These are phyloP conservation scores for Lepidocyrtinus sp. DNA, from an alignment of 2,888 invertebrate species.

Conservation along the genomic window DNA sequence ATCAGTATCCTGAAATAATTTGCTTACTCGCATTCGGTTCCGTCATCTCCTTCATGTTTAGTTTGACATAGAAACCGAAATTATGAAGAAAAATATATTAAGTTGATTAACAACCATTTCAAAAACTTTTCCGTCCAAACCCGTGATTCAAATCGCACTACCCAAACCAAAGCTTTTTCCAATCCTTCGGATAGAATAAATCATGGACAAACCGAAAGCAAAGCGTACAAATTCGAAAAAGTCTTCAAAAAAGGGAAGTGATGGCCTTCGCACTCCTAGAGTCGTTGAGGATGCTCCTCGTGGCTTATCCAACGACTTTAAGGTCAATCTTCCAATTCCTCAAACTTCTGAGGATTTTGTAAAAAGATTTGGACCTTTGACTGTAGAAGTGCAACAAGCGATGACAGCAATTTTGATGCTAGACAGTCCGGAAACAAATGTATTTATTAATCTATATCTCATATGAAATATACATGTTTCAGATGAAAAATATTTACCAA, in stretches of 20 bases:
- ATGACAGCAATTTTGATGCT: slow-evolving; percentile 64
- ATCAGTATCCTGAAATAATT: too few species aligned
- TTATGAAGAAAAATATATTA: too few species aligned
- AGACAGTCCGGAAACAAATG: slow-evolving; percentile 63
- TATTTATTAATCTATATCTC: slow-evolving; percentile 20
- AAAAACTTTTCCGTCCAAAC: too few species aligned
- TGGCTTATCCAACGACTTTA: slow-evolving; percentile 42
- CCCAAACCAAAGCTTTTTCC: too few species aligned
- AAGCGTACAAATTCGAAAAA: background rate
- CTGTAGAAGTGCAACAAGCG: slow-evolving; percentile 63
- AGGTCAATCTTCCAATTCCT: slow-evolving; percentile 28
- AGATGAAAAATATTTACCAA: too few species aligned
- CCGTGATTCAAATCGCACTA: too few species aligned
- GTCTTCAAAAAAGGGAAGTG: slow-evolving; percentile 3
- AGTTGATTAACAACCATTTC: too few species aligned
- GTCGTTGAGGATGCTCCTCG: slow-evolving; percentile 20
- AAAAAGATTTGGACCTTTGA: slow-evolving; percentile 62
- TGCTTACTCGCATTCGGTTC: too few species aligned
- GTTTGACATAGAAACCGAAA: too few species aligned
- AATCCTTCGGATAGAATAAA: too few species aligned
- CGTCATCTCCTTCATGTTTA: too few species aligned
- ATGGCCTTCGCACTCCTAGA: slow-evolving; percentile 37
- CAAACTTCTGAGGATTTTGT: slow-evolving; percentile 48
- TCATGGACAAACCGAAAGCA: too few species aligned
- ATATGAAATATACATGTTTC: background rate